Evolutionary conservation across 2,113 vertebrate genomes (phyloP).

Genomic region (Laticauda colubrina): DNA sequence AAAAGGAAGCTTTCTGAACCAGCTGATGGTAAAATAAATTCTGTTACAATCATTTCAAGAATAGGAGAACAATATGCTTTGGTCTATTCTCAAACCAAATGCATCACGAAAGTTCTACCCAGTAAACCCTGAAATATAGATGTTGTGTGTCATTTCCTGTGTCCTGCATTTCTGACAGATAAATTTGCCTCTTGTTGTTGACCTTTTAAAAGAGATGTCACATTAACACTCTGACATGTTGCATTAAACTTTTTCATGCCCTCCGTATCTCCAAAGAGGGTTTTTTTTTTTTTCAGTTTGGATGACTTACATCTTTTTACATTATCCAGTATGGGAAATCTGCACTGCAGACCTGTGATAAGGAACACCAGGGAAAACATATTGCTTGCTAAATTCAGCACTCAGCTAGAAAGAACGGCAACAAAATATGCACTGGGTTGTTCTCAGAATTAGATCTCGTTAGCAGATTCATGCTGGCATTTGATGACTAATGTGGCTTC

Average conservation of each 20-base stretch:
- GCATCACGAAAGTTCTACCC: neutral
- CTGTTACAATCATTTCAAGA: neutral
- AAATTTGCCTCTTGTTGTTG: neutral
- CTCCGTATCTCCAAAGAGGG: neutral
- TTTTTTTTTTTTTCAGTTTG: neutral
- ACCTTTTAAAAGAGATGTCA: neutral
- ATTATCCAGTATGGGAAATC: neutral
- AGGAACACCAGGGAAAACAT: neutral
- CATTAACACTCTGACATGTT: neutral
- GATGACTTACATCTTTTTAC: neutral
- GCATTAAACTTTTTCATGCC: neutral
- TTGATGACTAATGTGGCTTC: neutral
- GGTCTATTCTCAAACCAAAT: neutral
- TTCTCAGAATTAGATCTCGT: neutral
- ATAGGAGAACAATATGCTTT: neutral
- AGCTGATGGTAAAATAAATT: neutral
- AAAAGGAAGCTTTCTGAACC: neutral
- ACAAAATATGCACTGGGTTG: neutral
- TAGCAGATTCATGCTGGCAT: constrained; percentile 1
- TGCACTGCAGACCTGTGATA: constrained; percentile 5
- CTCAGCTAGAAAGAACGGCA: neutral
- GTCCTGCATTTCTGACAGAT: neutral
- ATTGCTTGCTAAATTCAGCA: neutral
- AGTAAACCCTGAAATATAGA: neutral
- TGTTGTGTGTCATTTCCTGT: neutral